A percentile compares a stretch with the other conserved stretches of the same genome.
Evolutionary conservation across 2,113 vertebrate species (phyloP).

Genomic region (Nothobranchius kuhntae): DNA sequence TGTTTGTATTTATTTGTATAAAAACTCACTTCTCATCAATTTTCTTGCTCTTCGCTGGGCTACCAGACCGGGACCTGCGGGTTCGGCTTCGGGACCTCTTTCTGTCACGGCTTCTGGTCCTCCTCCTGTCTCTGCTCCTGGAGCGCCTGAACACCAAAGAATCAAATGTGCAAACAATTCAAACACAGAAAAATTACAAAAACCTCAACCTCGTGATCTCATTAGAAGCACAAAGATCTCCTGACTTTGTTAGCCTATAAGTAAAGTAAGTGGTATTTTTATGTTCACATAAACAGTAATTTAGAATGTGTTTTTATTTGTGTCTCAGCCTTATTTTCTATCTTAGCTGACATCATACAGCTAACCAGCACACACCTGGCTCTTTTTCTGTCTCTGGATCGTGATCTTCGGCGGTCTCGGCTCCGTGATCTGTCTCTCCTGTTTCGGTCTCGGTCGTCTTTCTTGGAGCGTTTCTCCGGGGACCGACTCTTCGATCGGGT

Average conservation of each 20-base stretch:
- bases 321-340: too few relatives aligned
- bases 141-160: constrained; percentile 81
- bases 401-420: constrained; percentile 90
- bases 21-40: constrained; percentile 84
- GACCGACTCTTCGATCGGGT: constrained; percentile 93
- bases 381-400: constrained; percentile 92
- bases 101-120: constrained; percentile 90
- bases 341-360: background rate
- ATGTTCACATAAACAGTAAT: too few relatives aligned
- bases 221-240: too few relatives aligned
- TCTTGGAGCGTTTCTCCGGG: constrained; percentile 92
- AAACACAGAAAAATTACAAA: too few relatives aligned
- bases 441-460: constrained; percentile 84
- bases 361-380: constrained; percentile 76
- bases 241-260: too few relatives aligned
- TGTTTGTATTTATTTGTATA: background rate
- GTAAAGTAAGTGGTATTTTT: too few relatives aligned
- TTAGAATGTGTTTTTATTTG: too few relatives aligned
- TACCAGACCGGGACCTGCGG: constrained; percentile 85
- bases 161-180: background rate
- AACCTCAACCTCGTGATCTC: too few relatives aligned
- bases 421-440: constrained; percentile 88
- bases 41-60: constrained; percentile 88
- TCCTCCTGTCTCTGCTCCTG: constrained; percentile 84
- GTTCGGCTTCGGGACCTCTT: constrained; percentile 87